These are phyloP conservation scores for Ciconia nigra DNA, from an alignment of 2,797 vertebrate species.

Conservation along the genomic window DNA sequence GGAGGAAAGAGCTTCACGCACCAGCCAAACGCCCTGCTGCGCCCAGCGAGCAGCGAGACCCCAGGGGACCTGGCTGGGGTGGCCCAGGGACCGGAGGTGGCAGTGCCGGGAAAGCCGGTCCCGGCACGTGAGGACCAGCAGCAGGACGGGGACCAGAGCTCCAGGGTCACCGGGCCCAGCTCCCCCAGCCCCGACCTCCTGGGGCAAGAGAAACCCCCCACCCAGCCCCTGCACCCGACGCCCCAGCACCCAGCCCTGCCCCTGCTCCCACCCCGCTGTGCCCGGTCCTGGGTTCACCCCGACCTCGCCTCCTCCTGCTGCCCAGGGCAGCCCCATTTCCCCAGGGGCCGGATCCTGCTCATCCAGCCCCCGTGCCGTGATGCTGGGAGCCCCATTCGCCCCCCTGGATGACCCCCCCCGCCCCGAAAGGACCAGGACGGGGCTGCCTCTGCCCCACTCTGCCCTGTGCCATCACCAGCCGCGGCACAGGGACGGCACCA, in stretches of 20 bases:
- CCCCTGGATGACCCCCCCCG: too few relatives aligned
- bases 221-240: background rate
- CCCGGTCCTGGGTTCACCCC: rapidly evolving
- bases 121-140: rapidly evolving
- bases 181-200: background rate
- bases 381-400: background rate
- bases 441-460: rapidly evolving
- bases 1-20: background rate
- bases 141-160: background rate
- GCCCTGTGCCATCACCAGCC: background rate
- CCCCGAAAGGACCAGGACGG: rapidly evolving
- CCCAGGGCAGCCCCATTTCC: rapidly evolving
- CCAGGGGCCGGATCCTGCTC: background rate
- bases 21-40: background rate
- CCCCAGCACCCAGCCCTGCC: background rate
- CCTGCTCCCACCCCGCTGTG: background rate
- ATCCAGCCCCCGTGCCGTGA: rapidly evolving
- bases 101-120: rapidly evolving
- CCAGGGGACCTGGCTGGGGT: rapidly evolving
- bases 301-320: background rate
- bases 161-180: rapidly evolving
- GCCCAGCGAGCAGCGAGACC: rapidly evolving
- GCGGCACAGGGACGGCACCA: rapidly evolving
- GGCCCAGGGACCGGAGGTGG: background rate
- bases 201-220: background rate